Percentiles rank a stretch among this genome's conserved stretches.
These are phyloP conservation scores for Erythrocebus patas DNA, from an alignment of 2,113 vertebrate genomes.

Conservation along the genomic window DNA sequence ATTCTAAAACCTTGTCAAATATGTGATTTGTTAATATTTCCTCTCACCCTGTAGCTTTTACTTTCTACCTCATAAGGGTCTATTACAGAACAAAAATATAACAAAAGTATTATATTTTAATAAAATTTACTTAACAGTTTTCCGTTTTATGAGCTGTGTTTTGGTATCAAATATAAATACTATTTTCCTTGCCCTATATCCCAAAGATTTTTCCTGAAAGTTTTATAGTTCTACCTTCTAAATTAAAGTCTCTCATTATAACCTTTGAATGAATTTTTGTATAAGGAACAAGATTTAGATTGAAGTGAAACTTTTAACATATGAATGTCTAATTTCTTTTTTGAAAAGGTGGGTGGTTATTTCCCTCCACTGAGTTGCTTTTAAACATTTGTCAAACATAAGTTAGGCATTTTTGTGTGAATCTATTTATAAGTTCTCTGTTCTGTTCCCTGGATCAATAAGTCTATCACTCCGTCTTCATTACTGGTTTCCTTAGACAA, in stretches of 20 bases:
- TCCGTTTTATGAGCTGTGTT: background rate
- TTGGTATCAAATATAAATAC: background rate
- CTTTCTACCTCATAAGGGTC: background rate
- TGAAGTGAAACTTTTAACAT: background rate
- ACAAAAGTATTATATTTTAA: background rate
- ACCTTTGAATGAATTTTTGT: background rate
- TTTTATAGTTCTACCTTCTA: background rate
- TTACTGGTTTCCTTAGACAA: background rate
- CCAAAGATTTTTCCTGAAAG: background rate
- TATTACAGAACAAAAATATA: background rate
- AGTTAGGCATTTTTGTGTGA: background rate
- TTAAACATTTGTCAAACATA: background rate
- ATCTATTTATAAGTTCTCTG: background rate
- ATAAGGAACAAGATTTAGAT: background rate
- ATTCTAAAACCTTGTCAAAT: background rate
- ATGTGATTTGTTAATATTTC: background rate
- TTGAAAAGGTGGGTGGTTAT: background rate
- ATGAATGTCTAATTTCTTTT: background rate
- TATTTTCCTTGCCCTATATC: background rate
- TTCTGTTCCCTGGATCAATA: background rate
- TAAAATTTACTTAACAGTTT: background rate
- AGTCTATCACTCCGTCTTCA: background rate
- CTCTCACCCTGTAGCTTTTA: background rate
- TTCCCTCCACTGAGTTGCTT: background rate
- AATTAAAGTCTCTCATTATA: background rate